These are phyloP conservation scores for Heloderma charlesbogerti DNA, from an alignment of 2,113 vertebrate genomes.

Conservation along the genomic window DNA sequence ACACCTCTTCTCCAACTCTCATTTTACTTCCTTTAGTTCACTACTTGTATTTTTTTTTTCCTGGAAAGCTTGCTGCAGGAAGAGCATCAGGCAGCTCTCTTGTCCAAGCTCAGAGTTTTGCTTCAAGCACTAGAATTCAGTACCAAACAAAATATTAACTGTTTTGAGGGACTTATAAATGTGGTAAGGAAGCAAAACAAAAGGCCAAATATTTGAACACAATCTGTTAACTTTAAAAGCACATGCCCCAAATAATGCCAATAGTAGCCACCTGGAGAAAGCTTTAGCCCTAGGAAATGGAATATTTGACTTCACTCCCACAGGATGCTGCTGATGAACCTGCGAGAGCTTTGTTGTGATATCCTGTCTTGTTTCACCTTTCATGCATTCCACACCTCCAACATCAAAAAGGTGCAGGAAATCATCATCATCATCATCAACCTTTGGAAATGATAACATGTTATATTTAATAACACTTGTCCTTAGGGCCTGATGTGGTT, in stretches of 20 bases:
- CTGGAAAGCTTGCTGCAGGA: not conserved
- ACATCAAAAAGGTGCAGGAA: not conserved
- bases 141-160: not conserved
- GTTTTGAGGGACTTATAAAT: not conserved
- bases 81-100: not conserved
- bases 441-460: constrained; percentile 10
- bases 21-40: no score
- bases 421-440: not conserved
- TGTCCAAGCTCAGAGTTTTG: not conserved
- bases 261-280: not conserved
- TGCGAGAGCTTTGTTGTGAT: not conserved
- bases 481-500: constrained; percentile 21
- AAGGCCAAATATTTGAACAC: not conserved
- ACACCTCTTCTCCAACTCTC: not conserved
- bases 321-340: not conserved
- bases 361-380: not conserved
- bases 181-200: not conserved
- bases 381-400: not conserved
- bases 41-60: no score
- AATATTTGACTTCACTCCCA: not conserved
- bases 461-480: constrained; percentile 32
- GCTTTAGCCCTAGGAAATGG: not conserved
- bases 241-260: not conserved
- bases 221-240: not conserved
- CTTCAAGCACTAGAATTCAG: not conserved